Evolutionary conservation across 1,140 invertebrate genomes (phyloP).

Genomic region (Gryon sp.): DNA sequence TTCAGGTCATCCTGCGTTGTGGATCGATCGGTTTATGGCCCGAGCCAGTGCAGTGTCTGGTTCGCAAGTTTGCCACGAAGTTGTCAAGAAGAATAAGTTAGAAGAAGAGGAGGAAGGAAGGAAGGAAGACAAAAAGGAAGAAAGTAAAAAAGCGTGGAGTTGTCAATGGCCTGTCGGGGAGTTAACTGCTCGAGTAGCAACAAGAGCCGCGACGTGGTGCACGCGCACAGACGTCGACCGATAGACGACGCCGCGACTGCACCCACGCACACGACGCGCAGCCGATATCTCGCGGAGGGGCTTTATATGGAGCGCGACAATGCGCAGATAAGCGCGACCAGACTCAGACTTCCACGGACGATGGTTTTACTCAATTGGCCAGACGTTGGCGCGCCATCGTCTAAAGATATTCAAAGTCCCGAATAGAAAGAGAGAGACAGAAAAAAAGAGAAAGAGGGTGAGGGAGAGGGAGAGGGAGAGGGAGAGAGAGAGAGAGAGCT

Average conservation of each 20-base stretch:
- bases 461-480: background rate
- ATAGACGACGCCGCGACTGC: slow-evolving; percentile 55
- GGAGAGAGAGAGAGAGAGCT: background rate
- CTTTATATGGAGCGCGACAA: slow-evolving; percentile 60
- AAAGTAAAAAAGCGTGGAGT: slow-evolving; percentile 31
- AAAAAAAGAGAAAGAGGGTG: slow-evolving; percentile 27
- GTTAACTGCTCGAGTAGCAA: slow-evolving; percentile 60
- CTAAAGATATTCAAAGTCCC: slow-evolving; percentile 52
- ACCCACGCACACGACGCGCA: slow-evolving; percentile 46
- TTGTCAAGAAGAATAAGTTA: slow-evolving; percentile 21
- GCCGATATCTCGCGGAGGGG: slow-evolving; percentile 53
- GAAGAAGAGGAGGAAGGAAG: no score
- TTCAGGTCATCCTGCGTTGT: slow-evolving; percentile 26
- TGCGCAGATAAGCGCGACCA: slow-evolving; percentile 63
- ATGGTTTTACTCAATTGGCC: slow-evolving; percentile 55
- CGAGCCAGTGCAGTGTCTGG: slow-evolving; percentile 11
- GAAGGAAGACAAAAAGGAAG: no score
- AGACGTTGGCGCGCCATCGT: slow-evolving; percentile 58
- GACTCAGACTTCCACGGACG: slow-evolving; percentile 51
- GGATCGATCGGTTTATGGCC: slow-evolving; percentile 28
- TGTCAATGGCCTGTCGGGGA: slow-evolving; percentile 50
- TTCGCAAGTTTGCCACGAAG: slow-evolving; percentile 4
- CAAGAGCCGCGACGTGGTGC: slow-evolving; percentile 60
- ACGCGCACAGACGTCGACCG: slow-evolving; percentile 60
- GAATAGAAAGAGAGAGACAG: no score